Evolutionary conservation across 2,113 vertebrate genomes (phyloP), one percentile per base, ranked within the genome.

Genomic region (Hoplias malabaricus): DNA sequence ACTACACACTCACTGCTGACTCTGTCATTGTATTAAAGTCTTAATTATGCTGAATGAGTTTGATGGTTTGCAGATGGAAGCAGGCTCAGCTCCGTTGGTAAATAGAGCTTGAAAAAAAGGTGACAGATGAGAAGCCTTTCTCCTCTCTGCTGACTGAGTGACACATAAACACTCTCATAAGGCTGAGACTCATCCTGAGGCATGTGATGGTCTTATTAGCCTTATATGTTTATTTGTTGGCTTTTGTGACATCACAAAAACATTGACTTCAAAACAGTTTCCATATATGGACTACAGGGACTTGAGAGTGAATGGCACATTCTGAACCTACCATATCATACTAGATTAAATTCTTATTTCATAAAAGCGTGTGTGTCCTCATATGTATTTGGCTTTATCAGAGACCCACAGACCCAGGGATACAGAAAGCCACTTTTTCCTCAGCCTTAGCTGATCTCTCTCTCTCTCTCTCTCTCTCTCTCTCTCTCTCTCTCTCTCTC

Each of bases 351-450:
- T n/a, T n/a, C n/a, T n/a, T n/a, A n/a, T n/a, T n/a, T n/a, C n/a
- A n/a, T n/a, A n/a, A n/a, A n/a, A n/a, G 69, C 69, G 79, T 29
- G 21, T 23, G 1, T 2, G 80, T 75, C 69, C 11, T 69, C 46
- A 70, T 53, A 53, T 48, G 79, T 67, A 34, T 70, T 40, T 34
- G 38, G 54, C 54, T 73, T 82, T 82, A 78, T 82, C 75, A 78
- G 69, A 31, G n/a, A 68, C 53, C 36, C 63, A 2, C 80, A 81
- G 74, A 59, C 80, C 25, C 57, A 62, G 54, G 25, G 75, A 43
- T 57, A 59, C 40, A 70, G 66, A 38, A 42, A 70, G 54, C 59
- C 25, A 74, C 72, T 75, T 34, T 72, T n/a, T 23, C 46, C 16
- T 33, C 73, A 66, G 29, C 23, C 61, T 66, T 36, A 54, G 73